Evolutionary conservation across 2,888 invertebrate species (phyloP), one percentile per base, ranked within the genome.

Genomic region (Phortica magna): DNA sequence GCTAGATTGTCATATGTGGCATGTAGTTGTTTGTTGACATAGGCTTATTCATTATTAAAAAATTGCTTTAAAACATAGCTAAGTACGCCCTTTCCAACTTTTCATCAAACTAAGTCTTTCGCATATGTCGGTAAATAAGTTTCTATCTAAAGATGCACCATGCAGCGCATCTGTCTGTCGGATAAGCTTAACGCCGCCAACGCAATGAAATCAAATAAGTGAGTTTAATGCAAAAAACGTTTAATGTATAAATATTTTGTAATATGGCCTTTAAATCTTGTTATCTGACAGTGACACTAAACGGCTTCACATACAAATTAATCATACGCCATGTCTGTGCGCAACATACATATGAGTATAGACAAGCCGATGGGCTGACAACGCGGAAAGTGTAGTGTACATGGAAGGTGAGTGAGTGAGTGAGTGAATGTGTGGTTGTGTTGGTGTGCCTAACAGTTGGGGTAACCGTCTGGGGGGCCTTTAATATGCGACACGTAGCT

Each of bases 251-350:
- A 71, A 71, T 71, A 55, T 71, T 71, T 71, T 71, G 70, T 55
- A 71, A 71, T 48, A n/a, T 75, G 77, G 75, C 81, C 82, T 78
- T 77, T 76, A 81, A 84, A 80, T 78, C 67, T 71, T 77, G 82
- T 79, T 84, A 81, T 82, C 82, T 83, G 83, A 78, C 81, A 82
- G 79, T 81, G 82, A 81, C 77, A 80, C 79, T 72, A 73, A 77
- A 76, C 9, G 22, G 19, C 17, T 19, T 19, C 48, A 9, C 10
- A 48, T 48, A 61, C 61, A 17, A 61, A 61, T 61, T 61, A 17
- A 61, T 61, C 61, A 22, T 61, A 61, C 22, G 61, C 61, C 22
- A 22, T 61, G 22, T 61, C 17, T 61, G 22, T 61, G n/a, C n/a
- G n/a, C 7, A 9, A 0, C 7, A 19, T 59, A 19, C 3, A 3